Base-by-base conservation (phyloP, 2,888 invertebrate genomes). In the Scaptomyza flava region DNA sequence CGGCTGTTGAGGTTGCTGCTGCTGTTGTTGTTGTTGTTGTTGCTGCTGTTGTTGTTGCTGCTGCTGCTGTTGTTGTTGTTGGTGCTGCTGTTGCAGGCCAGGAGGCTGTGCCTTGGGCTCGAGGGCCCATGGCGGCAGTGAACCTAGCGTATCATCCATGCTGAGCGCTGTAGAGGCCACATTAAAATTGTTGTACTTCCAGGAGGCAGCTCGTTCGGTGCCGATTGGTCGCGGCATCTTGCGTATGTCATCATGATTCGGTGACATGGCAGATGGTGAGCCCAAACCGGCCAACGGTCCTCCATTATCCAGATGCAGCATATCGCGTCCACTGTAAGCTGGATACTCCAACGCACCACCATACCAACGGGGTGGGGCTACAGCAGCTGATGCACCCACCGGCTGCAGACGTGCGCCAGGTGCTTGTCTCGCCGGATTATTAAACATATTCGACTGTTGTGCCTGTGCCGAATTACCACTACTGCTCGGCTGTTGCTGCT, bases 211-310 rank as follows among this genome's bases (percentile, higher is more conserved):
- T 83, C 97, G 94, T 92, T 96, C 97, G 0, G 96, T 96, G 76
- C 97, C 97, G 90, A 97, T 97, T 53, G 97, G 96, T 5, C 95
- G 89, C 57, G 95, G 95, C 79, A 92, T 92, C 85, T 92, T 92
- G 34, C 92, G 90, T 76, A 90, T 89, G 79, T 92, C 92, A 65
- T 92, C 92, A 77, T 91, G 92, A 64, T 91, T 92, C 11, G 92
- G 92, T 59, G 92, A 92, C 91, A 92, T 92, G 34, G 92, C 90
- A 51, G 92, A 90, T 62, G 92, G 91, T 34, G 92, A 91, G 63
- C 86, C 88, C n/a, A 89, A 72, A 33, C 91, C 89, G 11, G 88
- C 89, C 66, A 91, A 75, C 11, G 75, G 84, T 36, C 86, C 89
- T 42, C 89, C 90, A 70, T 91, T 92, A 58, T 92, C 91, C 60